These are phyloP conservation scores for Perca schrenkii DNA, from an alignment of 2,113 vertebrate species.

Conservation along the genomic window DNA sequence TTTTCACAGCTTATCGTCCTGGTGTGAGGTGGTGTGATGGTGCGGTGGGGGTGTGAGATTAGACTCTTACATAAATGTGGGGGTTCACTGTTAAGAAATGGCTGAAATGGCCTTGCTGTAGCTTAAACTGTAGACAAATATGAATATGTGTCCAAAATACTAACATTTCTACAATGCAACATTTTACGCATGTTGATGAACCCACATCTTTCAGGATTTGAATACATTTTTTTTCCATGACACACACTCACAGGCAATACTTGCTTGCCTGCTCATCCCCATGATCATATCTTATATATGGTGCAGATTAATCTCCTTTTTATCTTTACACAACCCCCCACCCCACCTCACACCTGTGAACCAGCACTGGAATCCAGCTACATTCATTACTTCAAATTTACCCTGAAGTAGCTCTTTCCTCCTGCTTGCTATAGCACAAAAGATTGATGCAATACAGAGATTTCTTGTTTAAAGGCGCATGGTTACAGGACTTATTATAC, in stretches of 20 bases:
- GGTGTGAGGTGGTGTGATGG: slow-evolving; percentile 39
- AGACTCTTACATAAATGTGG: slow-evolving; percentile 56
- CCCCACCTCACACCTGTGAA: neutral
- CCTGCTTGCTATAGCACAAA: slow-evolving; percentile 10
- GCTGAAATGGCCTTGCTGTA: neutral
- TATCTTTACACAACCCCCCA: slow-evolving; percentile 28
- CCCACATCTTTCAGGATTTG: slow-evolving; percentile 1
- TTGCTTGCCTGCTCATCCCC: neutral
- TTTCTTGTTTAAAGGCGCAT: slow-evolving; percentile 21
- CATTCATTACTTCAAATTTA: slow-evolving; percentile 4
- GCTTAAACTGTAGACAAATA: slow-evolving; percentile 21
- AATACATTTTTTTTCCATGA: neutral
- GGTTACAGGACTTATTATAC: slow-evolving; percentile 24
- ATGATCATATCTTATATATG: slow-evolving; percentile 19
- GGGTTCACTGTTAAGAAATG: slow-evolving; percentile 33
- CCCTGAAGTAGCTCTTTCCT: slow-evolving; percentile 13
- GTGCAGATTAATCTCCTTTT: slow-evolving; percentile 37
- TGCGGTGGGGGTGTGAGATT: slow-evolving; percentile 50
- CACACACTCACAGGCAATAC: neutral
- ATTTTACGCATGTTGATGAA: neutral
- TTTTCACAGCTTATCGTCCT: slow-evolving; percentile 52
- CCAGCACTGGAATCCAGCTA: slow-evolving; percentile 29
- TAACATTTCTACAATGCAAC: slow-evolving; percentile 16
- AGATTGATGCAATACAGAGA: slow-evolving; percentile 19
- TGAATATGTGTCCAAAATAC: slow-evolving; percentile 8